These are phyloP conservation scores for Ephialtes manifestator DNA, from an alignment of 2,888 invertebrate species.

Conservation along the genomic window DNA sequence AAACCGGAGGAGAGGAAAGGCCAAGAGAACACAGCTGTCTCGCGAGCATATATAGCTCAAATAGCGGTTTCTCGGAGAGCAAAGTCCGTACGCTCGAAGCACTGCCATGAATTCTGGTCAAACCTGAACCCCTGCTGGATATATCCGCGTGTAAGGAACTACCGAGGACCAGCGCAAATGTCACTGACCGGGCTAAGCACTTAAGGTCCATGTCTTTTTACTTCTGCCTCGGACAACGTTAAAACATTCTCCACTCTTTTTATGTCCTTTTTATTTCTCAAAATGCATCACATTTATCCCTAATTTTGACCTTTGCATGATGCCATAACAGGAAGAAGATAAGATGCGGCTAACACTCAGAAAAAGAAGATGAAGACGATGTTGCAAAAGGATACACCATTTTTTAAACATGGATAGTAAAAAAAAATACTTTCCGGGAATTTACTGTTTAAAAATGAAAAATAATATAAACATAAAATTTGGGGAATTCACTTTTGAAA, in stretches of 20 bases:
- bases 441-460: too few species aligned
- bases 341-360: too few species aligned
- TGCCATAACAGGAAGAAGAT: too few species aligned
- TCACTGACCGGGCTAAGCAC: conserved; percentile 79
- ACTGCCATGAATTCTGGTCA: conserved; percentile 82
- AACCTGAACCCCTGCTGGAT: conserved; percentile 76
- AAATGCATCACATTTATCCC: not conserved
- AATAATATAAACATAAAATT: too few species aligned
- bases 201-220: conserved; percentile 37
- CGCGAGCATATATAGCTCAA: conserved; percentile 32
- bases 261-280: not conserved
- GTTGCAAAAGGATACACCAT: too few species aligned
- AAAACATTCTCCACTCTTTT: not conserved
- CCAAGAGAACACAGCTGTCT: conserved; percentile 18
- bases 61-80: conserved; percentile 29
- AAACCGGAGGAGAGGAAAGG: conserved; percentile 16
- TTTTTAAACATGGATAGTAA: too few species aligned
- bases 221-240: conserved; percentile 16
- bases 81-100: conserved; percentile 79
- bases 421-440: too few species aligned
- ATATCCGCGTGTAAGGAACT: conserved; percentile 52
- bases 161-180: conserved; percentile 72
- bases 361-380: too few species aligned
- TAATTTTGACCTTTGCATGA: not conserved
- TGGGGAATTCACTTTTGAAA: too few species aligned